These are phyloP conservation scores for Dryocosmus kuriphilus DNA, from an alignment of 2,888 invertebrate species.

Conservation along the genomic window DNA sequence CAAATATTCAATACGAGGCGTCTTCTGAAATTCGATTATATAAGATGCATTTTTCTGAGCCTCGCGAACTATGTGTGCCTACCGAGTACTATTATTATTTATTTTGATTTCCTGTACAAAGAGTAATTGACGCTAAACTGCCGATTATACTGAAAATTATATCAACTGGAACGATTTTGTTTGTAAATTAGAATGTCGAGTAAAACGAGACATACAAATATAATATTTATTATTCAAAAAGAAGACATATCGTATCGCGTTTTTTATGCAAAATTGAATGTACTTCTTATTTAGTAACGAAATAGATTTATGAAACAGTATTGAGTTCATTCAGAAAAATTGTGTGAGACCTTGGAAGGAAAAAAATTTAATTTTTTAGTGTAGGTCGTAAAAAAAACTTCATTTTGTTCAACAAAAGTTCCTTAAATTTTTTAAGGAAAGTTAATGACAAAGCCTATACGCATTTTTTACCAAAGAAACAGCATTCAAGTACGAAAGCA, in stretches of 20 bases:
- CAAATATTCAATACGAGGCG: background rate
- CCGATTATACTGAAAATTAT: conserved; percentile 1
- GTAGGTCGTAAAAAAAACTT: conserved; percentile 5
- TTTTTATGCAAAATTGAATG: background rate
- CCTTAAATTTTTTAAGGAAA: background rate
- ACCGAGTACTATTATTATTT: conserved; percentile 11
- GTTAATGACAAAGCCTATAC: conserved; percentile 26
- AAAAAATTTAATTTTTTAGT: conserved; percentile 39
- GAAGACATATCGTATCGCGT: background rate
- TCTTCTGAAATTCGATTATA: background rate
- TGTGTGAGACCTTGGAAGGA: background rate
- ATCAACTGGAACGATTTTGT: background rate
- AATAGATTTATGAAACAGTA: background rate
- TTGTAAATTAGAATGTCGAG: background rate
- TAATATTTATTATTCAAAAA: conserved; percentile 4
- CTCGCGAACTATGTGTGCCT: background rate
- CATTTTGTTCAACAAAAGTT: background rate
- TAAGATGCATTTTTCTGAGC: background rate
- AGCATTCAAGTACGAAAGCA: conserved; percentile 5
- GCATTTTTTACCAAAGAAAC: conserved; percentile 54
- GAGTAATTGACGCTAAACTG: conserved; percentile 4
- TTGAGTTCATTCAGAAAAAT: background rate
- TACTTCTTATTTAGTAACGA: background rate
- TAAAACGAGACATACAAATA: background rate
- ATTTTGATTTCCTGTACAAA: conserved; percentile 20